Evolutionary conservation across 2,113 vertebrate species (phyloP).

Genomic region (Furnarius figulus): DNA sequence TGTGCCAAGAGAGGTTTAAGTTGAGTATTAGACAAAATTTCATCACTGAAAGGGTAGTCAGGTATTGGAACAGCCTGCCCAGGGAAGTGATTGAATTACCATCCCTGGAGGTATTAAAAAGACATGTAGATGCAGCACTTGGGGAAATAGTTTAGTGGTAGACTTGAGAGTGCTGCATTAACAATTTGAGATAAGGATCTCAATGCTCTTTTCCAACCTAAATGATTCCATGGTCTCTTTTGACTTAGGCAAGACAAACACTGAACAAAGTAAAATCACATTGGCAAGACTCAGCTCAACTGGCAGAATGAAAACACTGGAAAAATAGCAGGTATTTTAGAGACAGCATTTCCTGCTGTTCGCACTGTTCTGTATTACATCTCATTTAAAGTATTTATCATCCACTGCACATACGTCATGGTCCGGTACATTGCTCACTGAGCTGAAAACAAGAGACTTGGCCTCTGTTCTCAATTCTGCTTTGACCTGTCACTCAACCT

Average conservation of each 20-base stretch:
- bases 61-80: neutral
- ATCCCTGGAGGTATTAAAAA: neutral
- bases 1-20: neutral
- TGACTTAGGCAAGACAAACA: neutral
- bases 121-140: neutral
- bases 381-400: neutral
- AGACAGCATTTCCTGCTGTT: neutral
- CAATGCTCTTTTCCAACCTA: neutral
- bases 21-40: neutral
- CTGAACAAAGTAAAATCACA: neutral
- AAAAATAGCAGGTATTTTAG: neutral
- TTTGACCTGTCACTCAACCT: slow-evolving; percentile 13
- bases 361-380: neutral
- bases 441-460: slow-evolving; percentile 2
- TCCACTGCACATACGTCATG: neutral
- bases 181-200: neutral
- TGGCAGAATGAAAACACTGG: neutral
- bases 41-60: neutral
- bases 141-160: neutral
- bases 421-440: neutral
- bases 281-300: neutral
- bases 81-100: neutral
- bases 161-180: neutral
- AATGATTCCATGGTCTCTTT: neutral
- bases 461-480: neutral